These are phyloP conservation scores for Plusia festucae DNA, from an alignment of 2,888 invertebrate species.

Conservation along the genomic window DNA sequence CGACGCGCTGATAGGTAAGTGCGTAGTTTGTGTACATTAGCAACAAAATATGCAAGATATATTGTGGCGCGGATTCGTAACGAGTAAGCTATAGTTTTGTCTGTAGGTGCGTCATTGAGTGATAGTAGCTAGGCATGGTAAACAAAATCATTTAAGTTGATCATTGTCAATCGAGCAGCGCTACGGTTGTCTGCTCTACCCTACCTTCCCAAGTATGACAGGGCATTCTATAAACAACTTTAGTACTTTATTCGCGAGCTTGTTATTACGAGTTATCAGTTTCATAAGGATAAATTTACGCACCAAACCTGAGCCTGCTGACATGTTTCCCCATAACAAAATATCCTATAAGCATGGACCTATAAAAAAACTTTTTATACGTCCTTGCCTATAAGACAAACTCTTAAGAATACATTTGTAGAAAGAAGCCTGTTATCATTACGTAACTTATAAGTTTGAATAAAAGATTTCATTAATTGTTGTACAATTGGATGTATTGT, in stretches of 20 bases:
- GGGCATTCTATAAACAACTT: neutral
- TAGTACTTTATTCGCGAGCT: neutral
- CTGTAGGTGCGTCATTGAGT: constrained; percentile 17
- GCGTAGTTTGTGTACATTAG: constrained; percentile 53
- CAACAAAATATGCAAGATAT: constrained; percentile 28
- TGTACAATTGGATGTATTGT: constrained; percentile 26
- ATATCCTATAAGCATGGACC: too few species aligned
- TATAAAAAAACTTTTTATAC: too few species aligned
- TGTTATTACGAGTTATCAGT: constrained; percentile 1
- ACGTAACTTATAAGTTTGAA: neutral
- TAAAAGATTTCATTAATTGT: constrained; percentile 22
- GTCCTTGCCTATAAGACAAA: neutral
- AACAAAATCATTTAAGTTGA: constrained; percentile 17
- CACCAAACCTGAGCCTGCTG: neutral
- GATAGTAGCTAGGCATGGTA: constrained; percentile 10
- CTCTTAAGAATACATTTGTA: too few species aligned
- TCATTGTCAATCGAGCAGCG: constrained; percentile 2
- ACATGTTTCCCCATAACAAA: too few species aligned
- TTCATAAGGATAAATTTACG: neutral
- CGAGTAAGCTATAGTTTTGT: constrained; percentile 12
- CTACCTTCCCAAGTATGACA: constrained; percentile 2
- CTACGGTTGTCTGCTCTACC: neutral
- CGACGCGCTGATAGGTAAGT: constrained; percentile 36
- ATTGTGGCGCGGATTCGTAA: constrained; percentile 10
- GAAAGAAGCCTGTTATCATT: neutral